These are phyloP conservation scores for Ceyx margarethae DNA, from an alignment of 2,113 vertebrate genomes.

Conservation along the genomic window DNA sequence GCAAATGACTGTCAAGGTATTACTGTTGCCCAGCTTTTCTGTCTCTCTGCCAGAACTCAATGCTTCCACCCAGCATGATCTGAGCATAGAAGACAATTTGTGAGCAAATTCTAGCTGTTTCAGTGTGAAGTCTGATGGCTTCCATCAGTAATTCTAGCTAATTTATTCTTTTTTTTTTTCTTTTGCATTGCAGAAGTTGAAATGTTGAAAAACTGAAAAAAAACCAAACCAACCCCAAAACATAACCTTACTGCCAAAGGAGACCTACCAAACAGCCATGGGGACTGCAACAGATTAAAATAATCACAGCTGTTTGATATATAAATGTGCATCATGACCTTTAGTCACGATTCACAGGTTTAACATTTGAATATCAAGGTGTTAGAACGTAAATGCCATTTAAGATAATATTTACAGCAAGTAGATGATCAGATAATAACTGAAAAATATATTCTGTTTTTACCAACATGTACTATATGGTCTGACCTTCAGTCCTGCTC, in stretches of 20 bases:
- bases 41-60: background rate
- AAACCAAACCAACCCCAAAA: too few relatives aligned
- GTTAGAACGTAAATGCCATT: background rate
- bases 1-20: background rate
- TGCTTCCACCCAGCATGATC: background rate
- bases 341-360: background rate
- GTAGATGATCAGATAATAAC: background rate
- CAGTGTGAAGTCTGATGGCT: background rate
- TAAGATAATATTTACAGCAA: background rate
- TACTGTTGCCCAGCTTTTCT: background rate
- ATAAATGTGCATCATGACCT: background rate
- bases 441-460: background rate
- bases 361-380: background rate
- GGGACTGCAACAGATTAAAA: background rate
- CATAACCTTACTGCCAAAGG: background rate
- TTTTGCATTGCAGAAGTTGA: background rate
- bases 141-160: background rate
- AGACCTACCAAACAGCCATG: background rate
- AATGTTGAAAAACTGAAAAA: background rate
- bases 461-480: background rate
- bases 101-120: background rate
- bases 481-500: background rate
- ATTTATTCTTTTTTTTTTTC: background rate
- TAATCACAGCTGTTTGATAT: background rate
- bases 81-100: background rate